Percentiles rank a stretch among this genome's conserved stretches.
These are phyloP conservation scores for Asarcornis scutulata DNA, from an alignment of 2,113 vertebrate genomes.

Conservation along the genomic window DNA sequence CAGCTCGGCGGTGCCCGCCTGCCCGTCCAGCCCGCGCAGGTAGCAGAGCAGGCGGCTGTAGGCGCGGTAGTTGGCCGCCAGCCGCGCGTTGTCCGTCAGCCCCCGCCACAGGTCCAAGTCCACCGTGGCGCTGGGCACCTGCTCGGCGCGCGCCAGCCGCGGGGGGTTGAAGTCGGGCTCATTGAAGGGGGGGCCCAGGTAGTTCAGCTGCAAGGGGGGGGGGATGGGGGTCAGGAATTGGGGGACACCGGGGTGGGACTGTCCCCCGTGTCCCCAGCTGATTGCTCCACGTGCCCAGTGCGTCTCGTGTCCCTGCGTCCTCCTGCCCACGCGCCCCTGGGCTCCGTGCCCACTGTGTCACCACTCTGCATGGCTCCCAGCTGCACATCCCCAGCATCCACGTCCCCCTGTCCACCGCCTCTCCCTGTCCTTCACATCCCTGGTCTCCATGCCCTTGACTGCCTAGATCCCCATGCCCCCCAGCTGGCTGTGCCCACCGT, in stretches of 20 bases:
- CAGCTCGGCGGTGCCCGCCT: slow-evolving; percentile 87
- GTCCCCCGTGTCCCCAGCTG: neutral
- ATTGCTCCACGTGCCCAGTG: neutral
- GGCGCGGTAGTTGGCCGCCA: slow-evolving; percentile 94
- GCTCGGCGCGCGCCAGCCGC: slow-evolving; percentile 85
- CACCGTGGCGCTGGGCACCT: slow-evolving; percentile 92
- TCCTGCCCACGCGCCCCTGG: neutral
- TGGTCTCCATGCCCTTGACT: too few species aligned
- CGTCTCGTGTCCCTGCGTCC: neutral
- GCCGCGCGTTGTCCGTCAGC: slow-evolving; percentile 89
- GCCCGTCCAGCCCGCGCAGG: slow-evolving; percentile 86
- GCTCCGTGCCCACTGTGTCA: too few species aligned
- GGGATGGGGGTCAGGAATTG: neutral
- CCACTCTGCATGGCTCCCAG: too few species aligned
- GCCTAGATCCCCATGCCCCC: too few species aligned
- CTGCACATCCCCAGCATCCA: neutral
- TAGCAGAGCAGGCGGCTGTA: slow-evolving; percentile 94
- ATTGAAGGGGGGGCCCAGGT: slow-evolving; percentile 95
- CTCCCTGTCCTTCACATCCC: too few species aligned
- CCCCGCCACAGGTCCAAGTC: slow-evolving; percentile 92
- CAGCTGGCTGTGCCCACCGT: neutral
- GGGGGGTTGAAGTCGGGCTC: slow-evolving; percentile 95
- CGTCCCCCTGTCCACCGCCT: too few species aligned
- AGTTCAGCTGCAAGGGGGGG: slow-evolving; percentile 82
- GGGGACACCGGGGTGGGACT: too few species aligned